A percentile compares a stretch with the other conserved stretches of the same genome.
Conservation (phyloP, 1,140 invertebrate genomes). For the Aricia agestis region DNA sequence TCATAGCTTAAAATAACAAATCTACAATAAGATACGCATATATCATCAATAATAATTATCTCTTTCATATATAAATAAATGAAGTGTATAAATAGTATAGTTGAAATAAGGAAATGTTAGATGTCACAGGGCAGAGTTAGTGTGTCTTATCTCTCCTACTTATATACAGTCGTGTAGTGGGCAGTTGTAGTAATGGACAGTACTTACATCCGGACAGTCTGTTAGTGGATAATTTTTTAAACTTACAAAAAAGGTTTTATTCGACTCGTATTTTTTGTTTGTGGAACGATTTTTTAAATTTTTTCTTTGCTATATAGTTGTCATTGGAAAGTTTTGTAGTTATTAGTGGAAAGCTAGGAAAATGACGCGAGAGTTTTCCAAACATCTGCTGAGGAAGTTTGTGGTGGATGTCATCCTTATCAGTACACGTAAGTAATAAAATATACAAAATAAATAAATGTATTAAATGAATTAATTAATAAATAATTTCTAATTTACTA, state of each 20-base stretch:
- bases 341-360: slow-evolving; percentile 7
- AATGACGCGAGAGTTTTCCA: slow-evolving; percentile 41
- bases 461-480: too few relatives aligned
- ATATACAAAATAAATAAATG: too few relatives aligned
- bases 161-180: neutral
- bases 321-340: neutral
- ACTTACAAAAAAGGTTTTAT: too few relatives aligned
- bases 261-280: too few relatives aligned
- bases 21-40: too few relatives aligned
- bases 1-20: too few relatives aligned
- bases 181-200: neutral
- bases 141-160: neutral
- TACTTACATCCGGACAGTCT: neutral
- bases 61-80: too few relatives aligned
- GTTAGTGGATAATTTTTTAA: neutral
- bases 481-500: too few relatives aligned
- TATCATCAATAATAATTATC: too few relatives aligned
- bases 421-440: slow-evolving; percentile 25
- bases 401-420: slow-evolving; percentile 39
- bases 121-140: neutral
- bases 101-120: neutral
- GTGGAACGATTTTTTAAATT: too few relatives aligned
- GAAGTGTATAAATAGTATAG: neutral
- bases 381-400: slow-evolving; percentile 41
- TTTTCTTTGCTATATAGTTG: too few relatives aligned